Conservation (phyloP, 2,888 invertebrate genomes). For the Cosmia trapezina region DNA sequence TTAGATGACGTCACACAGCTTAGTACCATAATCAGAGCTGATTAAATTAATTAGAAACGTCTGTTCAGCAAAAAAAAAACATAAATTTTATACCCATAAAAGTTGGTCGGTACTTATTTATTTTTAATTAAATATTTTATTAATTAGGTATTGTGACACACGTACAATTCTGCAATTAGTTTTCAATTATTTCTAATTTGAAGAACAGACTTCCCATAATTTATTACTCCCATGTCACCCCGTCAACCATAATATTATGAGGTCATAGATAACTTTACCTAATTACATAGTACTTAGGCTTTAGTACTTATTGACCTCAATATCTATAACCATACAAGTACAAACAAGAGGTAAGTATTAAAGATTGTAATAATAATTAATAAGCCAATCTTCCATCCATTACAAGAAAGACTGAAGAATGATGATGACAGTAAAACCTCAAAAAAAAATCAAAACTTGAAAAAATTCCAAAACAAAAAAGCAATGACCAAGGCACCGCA, state of each 20-base stretch:
- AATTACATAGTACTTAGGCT: constrained; percentile 8
- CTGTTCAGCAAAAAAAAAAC: background rate
- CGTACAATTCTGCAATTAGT: too few relatives aligned
- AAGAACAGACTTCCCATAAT: constrained; percentile 20
- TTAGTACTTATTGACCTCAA: constrained; percentile 7
- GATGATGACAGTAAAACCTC: background rate
- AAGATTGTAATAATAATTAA: too few relatives aligned
- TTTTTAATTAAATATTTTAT: background rate
- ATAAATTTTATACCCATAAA: too few relatives aligned
- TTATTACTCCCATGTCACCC: constrained; percentile 18
- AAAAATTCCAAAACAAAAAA: constrained; percentile 27
- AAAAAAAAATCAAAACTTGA: background rate
- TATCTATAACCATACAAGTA: background rate
- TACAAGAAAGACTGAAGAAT: background rate
- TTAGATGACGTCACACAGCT: constrained; percentile 36
- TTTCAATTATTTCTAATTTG: constrained; percentile 13
- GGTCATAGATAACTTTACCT: constrained; percentile 18
- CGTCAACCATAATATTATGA: constrained; percentile 13
- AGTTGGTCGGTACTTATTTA: background rate
- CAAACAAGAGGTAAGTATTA: background rate
- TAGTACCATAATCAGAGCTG: constrained; percentile 12
- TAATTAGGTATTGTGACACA: background rate
- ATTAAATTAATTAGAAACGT: background rate
- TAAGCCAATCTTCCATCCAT: background rate
- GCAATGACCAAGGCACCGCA: constrained; percentile 34